Base-by-base conservation (phyloP, 2,888 invertebrate species). In the Salpingus planirostris region DNA sequence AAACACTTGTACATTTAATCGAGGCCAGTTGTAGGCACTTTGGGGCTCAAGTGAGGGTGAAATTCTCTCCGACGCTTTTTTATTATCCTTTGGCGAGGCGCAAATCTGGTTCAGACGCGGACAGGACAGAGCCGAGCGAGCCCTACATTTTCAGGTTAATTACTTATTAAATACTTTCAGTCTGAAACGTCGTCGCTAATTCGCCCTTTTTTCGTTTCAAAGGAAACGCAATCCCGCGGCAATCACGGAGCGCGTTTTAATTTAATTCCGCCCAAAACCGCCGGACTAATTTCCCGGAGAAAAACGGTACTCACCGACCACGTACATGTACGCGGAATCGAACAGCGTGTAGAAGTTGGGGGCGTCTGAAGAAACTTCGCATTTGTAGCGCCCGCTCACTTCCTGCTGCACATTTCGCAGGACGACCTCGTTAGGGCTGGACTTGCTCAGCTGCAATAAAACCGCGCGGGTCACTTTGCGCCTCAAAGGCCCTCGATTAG, bases 301-400 rank as follows among this genome's bases (percentile, higher is more conserved):
- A n/a, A n/a, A n/a, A n/a, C n/a, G n/a, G n/a, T 60, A 76, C 78
- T 78, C 62, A 83, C 83, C 78, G 44, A 80, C 76, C 43, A 83
- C 80, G 64, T 80, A 78, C 67, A 83, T 71, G 43, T 76, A 76
- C 26, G 78, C 75, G 15, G 73, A 70, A 25, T 75, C 74, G 52
- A 74, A 68, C 49, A 73, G 68, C 0, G 82, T 83, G 59, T 77
- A 77, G 62, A 83, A 83, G 45, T 76, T 73, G 12, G 82, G 82
- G 2, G 76, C 73, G 54, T 84, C 83, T 1, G 79, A 76, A 1
- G 82, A 81, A 8, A 83, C 83, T 57, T 82, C 82, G 58, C 84
- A 83, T 29, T 76, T 74, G 60, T 81, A 84, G 50, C 74, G 71
- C 8, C 83, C 83, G 7, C 79, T 76, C 63, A 80, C 72, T 42